phyloP scores from a whole-genome alignment of 2,113 vertebrate species.

The Trachemys scripta region DNA sequence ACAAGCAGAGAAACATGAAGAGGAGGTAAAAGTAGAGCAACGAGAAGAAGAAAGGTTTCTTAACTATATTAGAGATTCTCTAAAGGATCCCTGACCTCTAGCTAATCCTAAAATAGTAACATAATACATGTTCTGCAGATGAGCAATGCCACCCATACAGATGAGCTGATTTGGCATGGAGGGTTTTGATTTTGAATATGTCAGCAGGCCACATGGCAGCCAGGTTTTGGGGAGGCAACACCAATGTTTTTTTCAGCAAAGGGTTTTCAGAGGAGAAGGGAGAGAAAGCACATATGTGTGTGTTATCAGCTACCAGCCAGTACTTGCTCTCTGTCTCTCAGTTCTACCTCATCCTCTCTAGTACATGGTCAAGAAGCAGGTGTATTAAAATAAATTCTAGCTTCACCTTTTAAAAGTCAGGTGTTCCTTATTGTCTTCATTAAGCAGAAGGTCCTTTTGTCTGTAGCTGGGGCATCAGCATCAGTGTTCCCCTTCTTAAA shows the following conservation, averaged over 20 bases:
- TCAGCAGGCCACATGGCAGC: conserved; percentile 15
- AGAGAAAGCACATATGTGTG: neutral
- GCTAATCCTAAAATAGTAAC: neutral
- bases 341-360: neutral
- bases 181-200: conserved; percentile 21
- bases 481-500: neutral
- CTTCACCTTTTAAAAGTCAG: neutral
- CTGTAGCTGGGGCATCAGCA: neutral
- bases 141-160: neutral
- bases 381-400: neutral
- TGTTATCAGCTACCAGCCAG: neutral
- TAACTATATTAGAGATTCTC: neutral
- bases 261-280: neutral
- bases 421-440: neutral
- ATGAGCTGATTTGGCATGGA: neutral
- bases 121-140: neutral
- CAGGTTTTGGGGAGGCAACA: neutral
- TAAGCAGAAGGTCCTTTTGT: neutral
- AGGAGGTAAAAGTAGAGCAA: neutral
- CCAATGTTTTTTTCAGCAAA: neutral
- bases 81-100: neutral
- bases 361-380: neutral
- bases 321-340: neutral
- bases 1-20: neutral
- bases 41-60: neutral